Evolutionary conservation across 1,140 invertebrate species (phyloP).

Genomic region (Drosophila pectinifera): DNA sequence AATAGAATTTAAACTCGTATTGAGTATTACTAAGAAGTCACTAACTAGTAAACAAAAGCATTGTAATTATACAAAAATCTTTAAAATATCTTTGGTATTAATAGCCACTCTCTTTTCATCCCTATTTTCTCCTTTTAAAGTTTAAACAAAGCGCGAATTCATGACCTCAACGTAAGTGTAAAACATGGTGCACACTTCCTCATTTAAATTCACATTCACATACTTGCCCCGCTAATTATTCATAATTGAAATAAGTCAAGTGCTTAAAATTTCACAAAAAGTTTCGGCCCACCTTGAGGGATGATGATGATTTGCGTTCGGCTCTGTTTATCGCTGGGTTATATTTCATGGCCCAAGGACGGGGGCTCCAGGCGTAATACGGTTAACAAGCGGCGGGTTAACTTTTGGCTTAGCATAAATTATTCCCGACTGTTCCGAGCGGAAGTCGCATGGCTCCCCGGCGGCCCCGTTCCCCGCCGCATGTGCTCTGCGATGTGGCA

Average conservation of each 20-base stretch:
- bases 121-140: not conserved
- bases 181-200: not conserved
- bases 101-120: not conserved
- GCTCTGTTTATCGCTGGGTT: conserved; percentile 15
- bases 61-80: not conserved
- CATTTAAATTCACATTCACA: conserved; percentile 27
- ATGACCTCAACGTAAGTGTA: conserved; percentile 3
- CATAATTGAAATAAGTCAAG: conserved; percentile 66
- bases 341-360: conserved; percentile 31
- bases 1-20: not conserved
- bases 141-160: not conserved
- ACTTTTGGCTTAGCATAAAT: conserved; percentile 78
- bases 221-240: conserved; percentile 45
- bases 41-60: not conserved
- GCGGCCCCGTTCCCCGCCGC: not conserved
- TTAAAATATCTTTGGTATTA: not conserved
- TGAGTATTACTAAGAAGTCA: not conserved
- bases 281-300: conserved; percentile 30
- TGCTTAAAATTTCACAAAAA: conserved; percentile 54
- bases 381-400: conserved; percentile 64
- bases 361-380: conserved; percentile 50
- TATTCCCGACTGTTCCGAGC: conserved; percentile 42
- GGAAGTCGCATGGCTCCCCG: conserved; percentile 16
- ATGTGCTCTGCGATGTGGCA: conserved; percentile 29
- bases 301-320: conserved; percentile 15